These are phyloP conservation scores for Nannospalax galili DNA, from an alignment of 2,113 vertebrate species.

Conservation along the genomic window DNA sequence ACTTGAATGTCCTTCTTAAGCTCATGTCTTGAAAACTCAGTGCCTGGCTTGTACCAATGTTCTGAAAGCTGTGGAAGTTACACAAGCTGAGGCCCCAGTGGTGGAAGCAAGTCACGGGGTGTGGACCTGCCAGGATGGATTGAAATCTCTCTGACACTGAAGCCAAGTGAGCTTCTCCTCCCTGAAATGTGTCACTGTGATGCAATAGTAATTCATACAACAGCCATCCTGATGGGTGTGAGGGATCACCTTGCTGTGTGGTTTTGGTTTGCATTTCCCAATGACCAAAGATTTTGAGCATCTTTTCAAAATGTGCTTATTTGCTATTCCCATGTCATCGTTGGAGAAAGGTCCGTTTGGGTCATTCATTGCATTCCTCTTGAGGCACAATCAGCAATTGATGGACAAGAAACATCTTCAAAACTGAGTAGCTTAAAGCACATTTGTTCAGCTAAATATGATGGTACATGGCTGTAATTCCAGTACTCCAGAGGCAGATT, in stretches of 20 bases:
- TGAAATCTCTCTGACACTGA: background rate
- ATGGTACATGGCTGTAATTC: background rate
- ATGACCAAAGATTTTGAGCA: background rate
- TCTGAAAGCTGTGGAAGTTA: background rate
- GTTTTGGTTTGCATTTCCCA: no score
- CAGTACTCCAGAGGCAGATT: background rate
- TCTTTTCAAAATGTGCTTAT: background rate
- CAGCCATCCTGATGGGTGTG: background rate
- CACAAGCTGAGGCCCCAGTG: no score
- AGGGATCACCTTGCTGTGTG: no score
- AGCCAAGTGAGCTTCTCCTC: background rate
- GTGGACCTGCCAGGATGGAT: background rate
- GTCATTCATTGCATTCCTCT: background rate
- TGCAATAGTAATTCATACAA: no score
- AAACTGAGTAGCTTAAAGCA: background rate
- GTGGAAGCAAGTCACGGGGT: no score
- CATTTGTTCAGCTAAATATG: background rate
- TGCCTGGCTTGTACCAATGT: background rate
- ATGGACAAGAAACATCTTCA: background rate
- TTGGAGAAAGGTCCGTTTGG: background rate
- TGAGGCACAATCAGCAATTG: accelerated
- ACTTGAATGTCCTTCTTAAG: background rate
- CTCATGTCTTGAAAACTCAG: background rate
- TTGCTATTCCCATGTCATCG: background rate
- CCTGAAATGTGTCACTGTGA: background rate